Base-by-base conservation (phyloP, 2,888 invertebrate species). In the Watsonalla binaria region DNA sequence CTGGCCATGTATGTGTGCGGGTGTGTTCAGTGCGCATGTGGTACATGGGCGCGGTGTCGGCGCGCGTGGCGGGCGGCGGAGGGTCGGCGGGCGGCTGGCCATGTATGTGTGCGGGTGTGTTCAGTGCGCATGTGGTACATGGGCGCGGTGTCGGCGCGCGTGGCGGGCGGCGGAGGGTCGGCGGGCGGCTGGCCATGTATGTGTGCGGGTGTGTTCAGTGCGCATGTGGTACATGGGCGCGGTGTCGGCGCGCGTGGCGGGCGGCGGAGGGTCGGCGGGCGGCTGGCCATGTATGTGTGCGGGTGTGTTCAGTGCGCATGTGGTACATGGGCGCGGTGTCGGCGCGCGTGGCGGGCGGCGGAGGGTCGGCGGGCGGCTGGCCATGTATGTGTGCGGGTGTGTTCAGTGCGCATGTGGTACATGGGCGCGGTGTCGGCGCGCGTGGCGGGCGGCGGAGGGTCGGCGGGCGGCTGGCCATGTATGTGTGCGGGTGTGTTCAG, bases 391-490 rank as follows among this genome's bases (percentile, higher is more conserved):
- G 47, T 37, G 37, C 9, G 37, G 37, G 37, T 9, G 13, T 15
- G 49, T 34, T 0, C 5, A 11, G 33, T 54, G 37, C 46, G 14
- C 4, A 7, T 33, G 37, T 35, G 15, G 46, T 47, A 37, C 37
- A 37, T 37, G 37, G 37, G 76, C 33, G 47, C 55, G 39, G 58
- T 51, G 48, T n/a, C 53, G 14, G 61, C 24, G 59, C 55, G 63
- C 46, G 62, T 51, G 54, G 60, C 37, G 7, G 37, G 59, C 53
- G 37, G 55, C 52, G 58, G 63, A 49, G 61, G 37, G 4, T 37
- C 37, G 37, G 54, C 55, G 55, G 56, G 52, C 14, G 65, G 63
- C 55, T 53, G 53, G 24, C 70, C 67, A 9, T 37, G 37, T 37
- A 9, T 37, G 37, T 37, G 37, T 37, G 37, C 9, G 37, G 6